These are phyloP conservation scores for Ancistrus triradiatus DNA, from an alignment of 2,113 vertebrate species.

Conservation along the genomic window DNA sequence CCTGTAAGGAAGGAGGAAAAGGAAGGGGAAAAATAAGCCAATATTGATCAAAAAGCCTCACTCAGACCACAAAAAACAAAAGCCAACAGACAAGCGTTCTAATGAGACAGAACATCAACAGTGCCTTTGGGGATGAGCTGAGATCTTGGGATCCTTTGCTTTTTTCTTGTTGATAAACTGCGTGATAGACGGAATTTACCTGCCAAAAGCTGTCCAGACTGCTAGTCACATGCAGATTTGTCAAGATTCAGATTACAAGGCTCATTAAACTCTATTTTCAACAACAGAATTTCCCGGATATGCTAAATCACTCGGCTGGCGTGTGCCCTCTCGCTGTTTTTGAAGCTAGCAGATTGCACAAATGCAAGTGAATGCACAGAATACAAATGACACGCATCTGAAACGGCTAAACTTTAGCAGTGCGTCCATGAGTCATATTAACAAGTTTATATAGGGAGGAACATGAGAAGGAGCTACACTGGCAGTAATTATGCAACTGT, in stretches of 20 bases:
- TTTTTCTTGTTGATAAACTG: constrained; percentile 19
- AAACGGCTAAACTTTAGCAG: too few relatives aligned
- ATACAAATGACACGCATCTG: neutral
- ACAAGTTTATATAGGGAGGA: too few relatives aligned
- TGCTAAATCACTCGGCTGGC: neutral
- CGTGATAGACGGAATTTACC: neutral
- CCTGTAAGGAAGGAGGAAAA: constrained; percentile 64
- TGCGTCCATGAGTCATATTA: too few relatives aligned
- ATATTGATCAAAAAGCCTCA: neutral
- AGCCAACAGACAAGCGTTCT: too few relatives aligned
- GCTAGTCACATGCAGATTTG: neutral
- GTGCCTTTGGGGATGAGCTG: neutral
- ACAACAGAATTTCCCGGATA: neutral
- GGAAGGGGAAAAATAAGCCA: neutral
- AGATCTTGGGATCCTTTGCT: neutral
- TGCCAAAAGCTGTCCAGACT: neutral
- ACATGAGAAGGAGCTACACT: too few relatives aligned
- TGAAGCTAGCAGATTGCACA: neutral
- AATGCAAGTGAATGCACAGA: neutral
- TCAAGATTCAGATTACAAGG: neutral
- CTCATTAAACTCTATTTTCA: neutral
- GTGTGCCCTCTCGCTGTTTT: neutral
- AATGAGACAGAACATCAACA: neutral
- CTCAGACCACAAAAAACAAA: neutral
- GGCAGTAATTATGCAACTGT: too few relatives aligned